Percentiles rank a stretch among this genome's conserved stretches.
These are phyloP conservation scores for Tragelaphus buxtoni DNA, from an alignment of 2,113 vertebrate species.

Conservation along the genomic window DNA sequence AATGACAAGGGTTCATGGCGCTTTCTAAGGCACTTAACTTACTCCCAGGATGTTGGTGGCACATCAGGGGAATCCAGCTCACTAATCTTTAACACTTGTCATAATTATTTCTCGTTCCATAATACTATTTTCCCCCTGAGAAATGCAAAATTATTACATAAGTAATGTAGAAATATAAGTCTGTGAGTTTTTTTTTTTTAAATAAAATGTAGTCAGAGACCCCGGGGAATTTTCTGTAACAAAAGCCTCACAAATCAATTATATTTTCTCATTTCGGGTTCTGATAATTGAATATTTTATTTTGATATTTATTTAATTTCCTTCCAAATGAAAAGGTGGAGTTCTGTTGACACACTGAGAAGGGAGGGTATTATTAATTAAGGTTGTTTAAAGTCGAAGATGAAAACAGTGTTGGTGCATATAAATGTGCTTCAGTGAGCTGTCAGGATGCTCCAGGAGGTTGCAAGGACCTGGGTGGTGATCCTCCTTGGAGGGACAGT, in stretches of 20 bases:
- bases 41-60: slow-evolving; percentile 51
- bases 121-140: slow-evolving; percentile 56
- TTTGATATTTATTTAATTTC: slow-evolving; percentile 80
- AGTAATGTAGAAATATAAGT: slow-evolving; percentile 57
- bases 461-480: slow-evolving; percentile 15
- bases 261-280: slow-evolving; percentile 74
- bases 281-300: slow-evolving; percentile 80
- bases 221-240: slow-evolving; percentile 51
- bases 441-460: slow-evolving; percentile 17
- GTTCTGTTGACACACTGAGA: slow-evolving; percentile 73
- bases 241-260: slow-evolving; percentile 63
- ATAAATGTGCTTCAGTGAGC: slow-evolving; percentile 75
- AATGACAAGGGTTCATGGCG: slow-evolving; percentile 16
- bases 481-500: neutral
- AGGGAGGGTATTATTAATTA: slow-evolving; percentile 79
- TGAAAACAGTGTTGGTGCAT: slow-evolving; percentile 77
- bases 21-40: slow-evolving; percentile 63
- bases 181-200: neutral
- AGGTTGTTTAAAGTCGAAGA: slow-evolving; percentile 76
- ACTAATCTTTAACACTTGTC: slow-evolving; percentile 71
- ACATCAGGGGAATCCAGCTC: slow-evolving; percentile 54
- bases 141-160: slow-evolving; percentile 56
- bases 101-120: slow-evolving; percentile 72
- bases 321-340: slow-evolving; percentile 76
- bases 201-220: slow-evolving; percentile 57